Conservation (phyloP, 2,113 vertebrate species). For the Oenanthe melanoleuca region DNA sequence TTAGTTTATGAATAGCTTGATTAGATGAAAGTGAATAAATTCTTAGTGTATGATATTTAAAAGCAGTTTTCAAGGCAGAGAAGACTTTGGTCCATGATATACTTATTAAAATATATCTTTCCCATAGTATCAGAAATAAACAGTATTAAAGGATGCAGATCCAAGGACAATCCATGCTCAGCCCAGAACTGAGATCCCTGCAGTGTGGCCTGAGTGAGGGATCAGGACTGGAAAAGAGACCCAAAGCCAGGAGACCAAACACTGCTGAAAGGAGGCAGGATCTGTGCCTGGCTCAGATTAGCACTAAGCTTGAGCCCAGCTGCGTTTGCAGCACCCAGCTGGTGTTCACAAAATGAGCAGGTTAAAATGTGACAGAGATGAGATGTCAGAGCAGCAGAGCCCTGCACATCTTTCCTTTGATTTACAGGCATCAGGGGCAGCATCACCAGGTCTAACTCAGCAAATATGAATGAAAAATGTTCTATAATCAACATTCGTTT, state of each 20-base stretch:
- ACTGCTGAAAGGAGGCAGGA: neutral
- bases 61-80: neutral
- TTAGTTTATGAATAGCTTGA: neutral
- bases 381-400: neutral
- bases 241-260: neutral
- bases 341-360: slow-evolving; percentile 26
- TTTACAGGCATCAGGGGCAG: slow-evolving; percentile 13
- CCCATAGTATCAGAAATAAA: neutral
- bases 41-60: neutral
- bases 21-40: neutral
- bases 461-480: neutral
- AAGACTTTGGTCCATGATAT: neutral
- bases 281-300: neutral
- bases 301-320: neutral
- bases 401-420: slow-evolving; percentile 1
- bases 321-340: neutral
- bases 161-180: neutral
- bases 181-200: neutral
- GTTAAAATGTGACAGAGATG: slow-evolving; percentile 33
- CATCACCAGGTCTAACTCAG: neutral
- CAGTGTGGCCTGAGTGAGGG: accelerated
- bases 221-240: neutral
- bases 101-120: neutral
- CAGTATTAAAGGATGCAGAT: neutral
- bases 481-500: neutral